A percentile compares a stretch with the other conserved stretches of the same genome.
Evolutionary conservation across 2,113 vertebrate genomes (phyloP).

Genomic region (Tringa solitaria): DNA sequence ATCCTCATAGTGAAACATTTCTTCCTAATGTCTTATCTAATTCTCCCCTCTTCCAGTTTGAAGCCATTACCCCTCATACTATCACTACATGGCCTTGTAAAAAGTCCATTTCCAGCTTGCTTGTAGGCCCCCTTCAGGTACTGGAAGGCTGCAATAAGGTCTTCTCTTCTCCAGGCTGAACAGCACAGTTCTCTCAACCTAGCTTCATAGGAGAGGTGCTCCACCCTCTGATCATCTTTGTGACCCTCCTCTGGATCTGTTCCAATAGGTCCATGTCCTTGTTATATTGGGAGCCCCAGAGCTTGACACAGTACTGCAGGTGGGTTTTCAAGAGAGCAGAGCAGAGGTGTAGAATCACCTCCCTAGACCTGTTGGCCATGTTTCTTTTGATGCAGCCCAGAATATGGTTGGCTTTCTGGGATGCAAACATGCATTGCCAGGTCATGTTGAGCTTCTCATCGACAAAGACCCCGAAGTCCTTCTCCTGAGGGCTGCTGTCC

Average conservation of each 20-base stretch:
- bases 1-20: not conserved
- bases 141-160: not conserved
- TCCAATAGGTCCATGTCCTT: not conserved
- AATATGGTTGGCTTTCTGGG: not conserved
- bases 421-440: not conserved
- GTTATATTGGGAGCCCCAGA: not conserved
- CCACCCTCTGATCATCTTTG: not conserved
- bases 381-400: not conserved
- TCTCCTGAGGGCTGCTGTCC: not conserved
- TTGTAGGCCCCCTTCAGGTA: not conserved
- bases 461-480: not conserved
- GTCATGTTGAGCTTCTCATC: not conserved
- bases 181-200: not conserved
- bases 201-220: not conserved
- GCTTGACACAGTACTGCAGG: not conserved
- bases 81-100: not conserved
- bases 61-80: not conserved
- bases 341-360: not conserved
- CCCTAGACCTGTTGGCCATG: not conserved
- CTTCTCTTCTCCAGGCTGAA: not conserved
- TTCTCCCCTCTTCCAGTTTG: not conserved
- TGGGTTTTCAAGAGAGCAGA: not conserved
- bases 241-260: not conserved
- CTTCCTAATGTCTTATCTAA: not conserved
- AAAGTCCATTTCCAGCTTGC: not conserved